Evolutionary conservation across 1,140 invertebrate species (phyloP), one percentile per base, ranked within the genome.

Genomic region (Polyergus mexicanus): DNA sequence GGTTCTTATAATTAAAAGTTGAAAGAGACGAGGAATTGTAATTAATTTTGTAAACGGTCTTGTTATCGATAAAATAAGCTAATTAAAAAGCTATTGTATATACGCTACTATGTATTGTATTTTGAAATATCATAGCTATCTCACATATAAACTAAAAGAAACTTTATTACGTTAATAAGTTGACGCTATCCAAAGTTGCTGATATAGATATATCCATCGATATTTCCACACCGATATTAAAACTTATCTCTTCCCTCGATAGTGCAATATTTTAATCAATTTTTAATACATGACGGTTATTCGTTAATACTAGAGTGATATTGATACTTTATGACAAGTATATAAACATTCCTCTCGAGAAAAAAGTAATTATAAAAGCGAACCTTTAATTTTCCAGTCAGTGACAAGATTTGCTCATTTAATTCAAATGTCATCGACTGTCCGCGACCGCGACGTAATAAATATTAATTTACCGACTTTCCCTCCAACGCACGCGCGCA

Each of bases 401-500:
- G 1, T 0, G 2, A 44, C 1, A 25, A 25, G 2, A 22, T 56
- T 13, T 2, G 66, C 7, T 35, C 3, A 28, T 72, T 16, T 54
- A 19, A 35, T 13, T 44, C 25, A 25, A 19, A 4, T 11, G 22
- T 58, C 38, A 81, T 72, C 66, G 54, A 58, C 32, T 32, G 25
- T 41, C 51, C 51, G 51, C 65, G 66, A 51, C 62, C 66, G 54
- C 78, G 47, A 56, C 56, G 8, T 71, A 71, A 80, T 71, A 71
- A 80, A 80, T 80, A 38, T 56, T 69, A 81, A 81, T 81, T 58
- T 41, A 22, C 22, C 19, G 19, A 81, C 78, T 81, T 81, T 81
- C 66, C 19, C 54, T 22, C 13, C 25, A 51, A n/a, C 13, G 25
- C 60, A n/a, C 13, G 25, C 60, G 35, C 7, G 32, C 35, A 84